Evolutionary conservation across 2,113 vertebrate genomes (phyloP).

Genomic region (Heptranchias perlo): DNA sequence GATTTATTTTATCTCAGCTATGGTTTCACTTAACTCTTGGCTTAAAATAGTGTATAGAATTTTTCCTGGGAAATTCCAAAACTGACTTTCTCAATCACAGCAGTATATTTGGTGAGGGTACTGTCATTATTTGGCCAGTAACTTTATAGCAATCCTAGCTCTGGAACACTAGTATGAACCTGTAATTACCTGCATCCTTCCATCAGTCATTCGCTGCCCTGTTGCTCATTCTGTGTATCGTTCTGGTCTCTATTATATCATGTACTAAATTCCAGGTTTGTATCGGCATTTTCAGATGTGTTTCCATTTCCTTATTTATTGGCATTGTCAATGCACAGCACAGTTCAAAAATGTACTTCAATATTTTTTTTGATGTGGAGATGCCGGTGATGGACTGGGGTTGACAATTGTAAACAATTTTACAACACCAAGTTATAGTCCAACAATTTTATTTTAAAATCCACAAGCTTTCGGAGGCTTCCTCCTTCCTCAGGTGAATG

Average conservation of each 20-base stretch:
- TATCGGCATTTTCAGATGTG: neutral
- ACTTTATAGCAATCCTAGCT: neutral
- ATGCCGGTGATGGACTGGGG: too few relatives aligned
- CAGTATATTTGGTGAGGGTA: neutral
- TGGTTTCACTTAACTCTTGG: neutral
- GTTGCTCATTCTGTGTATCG: neutral
- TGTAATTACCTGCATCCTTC: constrained; percentile 5
- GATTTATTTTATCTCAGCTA: neutral
- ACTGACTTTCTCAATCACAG: neutral
- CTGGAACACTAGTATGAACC: neutral
- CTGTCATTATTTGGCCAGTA: neutral
- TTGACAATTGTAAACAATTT: too few relatives aligned
- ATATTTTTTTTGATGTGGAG: neutral
- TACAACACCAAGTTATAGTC: too few relatives aligned
- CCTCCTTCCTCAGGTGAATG: too few relatives aligned
- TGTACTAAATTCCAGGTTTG: neutral
- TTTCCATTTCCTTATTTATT: neutral
- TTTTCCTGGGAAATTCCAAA: neutral
- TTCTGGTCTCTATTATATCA: neutral
- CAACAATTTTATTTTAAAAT: too few relatives aligned
- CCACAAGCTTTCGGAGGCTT: too few relatives aligned
- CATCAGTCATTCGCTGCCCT: neutral
- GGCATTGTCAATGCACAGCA: neutral
- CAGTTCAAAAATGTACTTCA: neutral
- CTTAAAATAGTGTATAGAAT: neutral